Conservation (phyloP, 2,888 invertebrate genomes). For the Mongoloraphidia duomilia region DNA sequence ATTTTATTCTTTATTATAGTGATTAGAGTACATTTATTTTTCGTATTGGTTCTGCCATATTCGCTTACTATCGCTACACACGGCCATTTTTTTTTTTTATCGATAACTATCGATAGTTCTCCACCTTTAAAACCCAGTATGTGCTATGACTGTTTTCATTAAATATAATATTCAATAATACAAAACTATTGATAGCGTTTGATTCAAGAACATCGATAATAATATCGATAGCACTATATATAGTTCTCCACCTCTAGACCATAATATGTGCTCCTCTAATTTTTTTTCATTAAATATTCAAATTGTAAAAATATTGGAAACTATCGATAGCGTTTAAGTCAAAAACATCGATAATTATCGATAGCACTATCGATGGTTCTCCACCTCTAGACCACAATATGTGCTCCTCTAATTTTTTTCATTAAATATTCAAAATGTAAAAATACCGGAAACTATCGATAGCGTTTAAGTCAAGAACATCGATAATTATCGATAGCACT, state of each 20-base stretch:
- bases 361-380: constrained; percentile 25
- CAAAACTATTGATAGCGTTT: background rate
- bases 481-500: too few relatives aligned
- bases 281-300: too few relatives aligned
- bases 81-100: background rate
- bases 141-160: background rate
- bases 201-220: background rate
- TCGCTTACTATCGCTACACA: background rate
- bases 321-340: too few relatives aligned
- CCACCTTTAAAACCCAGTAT: background rate
- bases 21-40: too few relatives aligned
- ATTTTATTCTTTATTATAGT: too few relatives aligned
- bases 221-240: constrained; percentile 25
- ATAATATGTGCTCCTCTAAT: constrained; percentile 31
- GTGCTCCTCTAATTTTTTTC: constrained; percentile 21
- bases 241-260: constrained; percentile 30
- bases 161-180: background rate
- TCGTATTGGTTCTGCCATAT: too few relatives aligned
- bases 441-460: too few relatives aligned
- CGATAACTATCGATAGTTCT: too few relatives aligned
- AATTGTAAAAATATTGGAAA: too few relatives aligned
- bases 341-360: constrained; percentile 19
- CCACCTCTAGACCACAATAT: constrained; percentile 31
- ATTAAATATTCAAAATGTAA: too few relatives aligned
- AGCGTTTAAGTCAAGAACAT: too few relatives aligned